These are phyloP conservation scores for Epinotia bilunana DNA, from an alignment of 2,888 invertebrate species.

Conservation along the genomic window DNA sequence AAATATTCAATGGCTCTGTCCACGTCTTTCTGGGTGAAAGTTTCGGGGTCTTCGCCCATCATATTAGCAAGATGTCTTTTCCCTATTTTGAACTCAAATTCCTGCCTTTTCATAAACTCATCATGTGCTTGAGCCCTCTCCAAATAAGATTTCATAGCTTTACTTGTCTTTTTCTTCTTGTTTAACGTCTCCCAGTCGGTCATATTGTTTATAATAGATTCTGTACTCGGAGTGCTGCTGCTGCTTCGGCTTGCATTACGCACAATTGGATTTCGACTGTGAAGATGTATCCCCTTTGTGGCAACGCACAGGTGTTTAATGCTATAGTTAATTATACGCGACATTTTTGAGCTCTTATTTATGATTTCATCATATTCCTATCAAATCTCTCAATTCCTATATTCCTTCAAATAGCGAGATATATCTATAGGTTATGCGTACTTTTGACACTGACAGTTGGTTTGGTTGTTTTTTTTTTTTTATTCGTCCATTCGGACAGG, in stretches of 20 bases:
- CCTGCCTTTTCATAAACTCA: conserved; percentile 91
- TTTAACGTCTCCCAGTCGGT: conserved; percentile 77
- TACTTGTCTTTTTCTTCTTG: conserved; percentile 88
- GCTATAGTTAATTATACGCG: conserved; percentile 40
- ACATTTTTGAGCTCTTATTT: conserved; percentile 24
- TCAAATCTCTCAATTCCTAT: too few species aligned
- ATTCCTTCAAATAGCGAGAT: not conserved
- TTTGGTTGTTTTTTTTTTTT: too few species aligned
- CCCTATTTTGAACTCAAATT: conserved; percentile 94
- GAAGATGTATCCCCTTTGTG: conserved; percentile 27
- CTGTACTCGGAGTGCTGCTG: conserved; percentile 52
- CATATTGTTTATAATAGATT: conserved; percentile 61
- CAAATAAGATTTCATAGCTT: conserved; percentile 95
- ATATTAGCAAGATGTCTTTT: conserved; percentile 98
- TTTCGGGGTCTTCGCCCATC: conserved; percentile 97
- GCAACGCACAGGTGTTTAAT: conserved; percentile 35
- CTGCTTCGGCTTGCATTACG: conserved; percentile 59
- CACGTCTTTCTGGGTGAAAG: conserved; percentile 94
- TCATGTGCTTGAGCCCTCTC: conserved; percentile 92
- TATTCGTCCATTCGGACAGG: too few species aligned
- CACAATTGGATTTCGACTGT: conserved; percentile 39
- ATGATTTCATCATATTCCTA: not conserved
- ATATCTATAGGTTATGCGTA: not conserved
- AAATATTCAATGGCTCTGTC: conserved; percentile 95
- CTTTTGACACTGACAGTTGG: conserved; percentile 3